Base-by-base conservation (phyloP, 2,797 vertebrate species). In the Etheostoma nigrum region DNA sequence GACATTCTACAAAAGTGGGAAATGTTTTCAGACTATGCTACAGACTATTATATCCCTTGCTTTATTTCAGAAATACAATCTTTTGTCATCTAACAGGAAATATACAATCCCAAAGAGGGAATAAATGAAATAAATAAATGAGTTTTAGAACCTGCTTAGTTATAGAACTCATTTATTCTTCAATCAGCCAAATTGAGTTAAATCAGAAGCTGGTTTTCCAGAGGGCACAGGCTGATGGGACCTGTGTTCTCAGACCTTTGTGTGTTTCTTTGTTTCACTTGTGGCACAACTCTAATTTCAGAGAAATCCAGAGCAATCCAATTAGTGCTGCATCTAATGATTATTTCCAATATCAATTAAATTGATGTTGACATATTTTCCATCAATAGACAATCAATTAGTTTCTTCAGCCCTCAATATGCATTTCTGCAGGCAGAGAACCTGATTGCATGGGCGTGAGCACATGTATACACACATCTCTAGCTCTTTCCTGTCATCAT, bases 371-470 rank as follows among this genome's bases (percentile, higher is more conserved):
- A 58, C 18, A 33, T 9, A 49, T 59, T 58, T 15, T 57, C 68
- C 11, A 6, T 21, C 4, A 15, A 51, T 11, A 1, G 5, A 59
- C 9, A 21, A 13, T 40, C 10, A 40, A 40, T 47, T 30, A 21
- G 7, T 65, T 67, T 54, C 63, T 55, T 59, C 23, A 18, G 15
- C 16, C 25, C 48, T 42, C 14, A 79, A 60, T 45, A 60, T 52
- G 53, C 36, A 60, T 59, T 51, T n/a, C 55, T 53, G 40, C 44
- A 57, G 14, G 5, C 72, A 67, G 61, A 23, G 52, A 82, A 68
- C 48, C 49, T 74, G 25, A 33, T 64, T 40, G 16, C 64, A 62
- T 53, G 66, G 70, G 49, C 59, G 47, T 66, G 45, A 68, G 47
- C 52, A 63, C 42, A 69, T 27, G 48, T 44, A 74, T 59, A 44